phyloP scores from a whole-genome alignment of 2,113 vertebrate species.

The Noturus placidus region DNA sequence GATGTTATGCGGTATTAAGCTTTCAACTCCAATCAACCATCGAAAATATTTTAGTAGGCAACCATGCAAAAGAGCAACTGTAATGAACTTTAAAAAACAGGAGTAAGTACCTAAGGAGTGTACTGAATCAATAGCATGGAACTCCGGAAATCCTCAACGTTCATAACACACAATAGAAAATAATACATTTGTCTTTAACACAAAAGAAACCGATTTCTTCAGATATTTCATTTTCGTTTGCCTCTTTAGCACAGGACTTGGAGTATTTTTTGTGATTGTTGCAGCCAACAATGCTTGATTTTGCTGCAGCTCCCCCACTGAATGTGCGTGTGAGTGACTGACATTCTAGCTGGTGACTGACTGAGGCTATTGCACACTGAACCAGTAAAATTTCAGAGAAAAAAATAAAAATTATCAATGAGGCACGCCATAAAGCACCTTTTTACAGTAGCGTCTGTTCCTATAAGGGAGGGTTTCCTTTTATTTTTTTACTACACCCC shows the following conservation, averaged over 20 bases:
- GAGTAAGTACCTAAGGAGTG: background rate
- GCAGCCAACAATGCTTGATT: too few relatives aligned
- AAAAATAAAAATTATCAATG: too few relatives aligned
- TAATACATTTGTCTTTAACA: background rate
- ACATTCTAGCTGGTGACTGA: too few relatives aligned
- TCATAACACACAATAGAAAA: background rate
- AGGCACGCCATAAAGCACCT: background rate
- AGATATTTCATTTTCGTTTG: background rate
- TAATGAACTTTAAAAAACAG: background rate
- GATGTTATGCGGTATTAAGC: background rate
- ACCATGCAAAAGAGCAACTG: background rate
- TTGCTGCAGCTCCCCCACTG: too few relatives aligned
- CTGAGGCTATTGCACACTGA: background rate
- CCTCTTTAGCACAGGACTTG: background rate
- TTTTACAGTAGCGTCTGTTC: background rate
- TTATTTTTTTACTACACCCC: background rate
- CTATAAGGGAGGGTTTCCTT: background rate
- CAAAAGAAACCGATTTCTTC: background rate
- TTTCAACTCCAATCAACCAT: background rate
- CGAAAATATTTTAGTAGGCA: background rate
- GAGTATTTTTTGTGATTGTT: too few relatives aligned
- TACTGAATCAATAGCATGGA: background rate
- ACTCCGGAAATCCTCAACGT: background rate
- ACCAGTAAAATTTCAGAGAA: background rate
- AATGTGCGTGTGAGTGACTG: background rate